These are phyloP conservation scores for Plumapathes pennacea DNA, from an alignment of 92 coral and sea anemone species.

Conservation along the genomic window DNA sequence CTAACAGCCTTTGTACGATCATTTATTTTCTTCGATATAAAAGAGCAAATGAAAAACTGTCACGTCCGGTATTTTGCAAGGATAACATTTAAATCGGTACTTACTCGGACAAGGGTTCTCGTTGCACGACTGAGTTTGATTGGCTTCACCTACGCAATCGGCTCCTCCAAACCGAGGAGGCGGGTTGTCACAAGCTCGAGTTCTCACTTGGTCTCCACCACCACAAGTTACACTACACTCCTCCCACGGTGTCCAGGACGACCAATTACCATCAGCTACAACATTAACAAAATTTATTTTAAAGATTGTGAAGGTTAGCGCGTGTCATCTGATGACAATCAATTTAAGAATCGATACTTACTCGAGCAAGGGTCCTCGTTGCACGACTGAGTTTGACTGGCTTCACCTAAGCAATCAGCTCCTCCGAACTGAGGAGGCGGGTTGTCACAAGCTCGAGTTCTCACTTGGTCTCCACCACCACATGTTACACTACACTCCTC, in stretches of 20 bases:
- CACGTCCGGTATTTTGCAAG: no score
- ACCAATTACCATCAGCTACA: slow-evolving; percentile 28
- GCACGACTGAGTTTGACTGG: neutral
- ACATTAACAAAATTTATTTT: no score
- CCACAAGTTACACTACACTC: slow-evolving; percentile 17
- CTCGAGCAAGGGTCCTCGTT: slow-evolving; percentile 6
- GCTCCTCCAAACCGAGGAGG: slow-evolving; percentile 4
- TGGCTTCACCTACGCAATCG: slow-evolving; percentile 6
- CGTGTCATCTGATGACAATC: no score
- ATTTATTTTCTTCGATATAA: no score
- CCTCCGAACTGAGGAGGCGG: slow-evolving; percentile 17
- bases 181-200: slow-evolving; percentile 26
- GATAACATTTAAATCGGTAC: neutral
- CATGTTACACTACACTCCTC: slow-evolving; percentile 40
- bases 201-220: slow-evolving; percentile 15
- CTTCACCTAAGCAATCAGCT: slow-evolving; percentile 8
- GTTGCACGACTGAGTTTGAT: slow-evolving; percentile 1
- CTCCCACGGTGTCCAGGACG: slow-evolving; percentile 10
- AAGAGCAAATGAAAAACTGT: no score
- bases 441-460: slow-evolving; percentile 27
- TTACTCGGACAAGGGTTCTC: slow-evolving; percentile 23
- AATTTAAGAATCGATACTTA: neutral
- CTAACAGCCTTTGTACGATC: no score
- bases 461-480: slow-evolving; percentile 28
- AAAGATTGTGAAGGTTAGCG: no score